Conservation (phyloP, 2,113 vertebrate genomes). For the Vombatus ursinus region DNA sequence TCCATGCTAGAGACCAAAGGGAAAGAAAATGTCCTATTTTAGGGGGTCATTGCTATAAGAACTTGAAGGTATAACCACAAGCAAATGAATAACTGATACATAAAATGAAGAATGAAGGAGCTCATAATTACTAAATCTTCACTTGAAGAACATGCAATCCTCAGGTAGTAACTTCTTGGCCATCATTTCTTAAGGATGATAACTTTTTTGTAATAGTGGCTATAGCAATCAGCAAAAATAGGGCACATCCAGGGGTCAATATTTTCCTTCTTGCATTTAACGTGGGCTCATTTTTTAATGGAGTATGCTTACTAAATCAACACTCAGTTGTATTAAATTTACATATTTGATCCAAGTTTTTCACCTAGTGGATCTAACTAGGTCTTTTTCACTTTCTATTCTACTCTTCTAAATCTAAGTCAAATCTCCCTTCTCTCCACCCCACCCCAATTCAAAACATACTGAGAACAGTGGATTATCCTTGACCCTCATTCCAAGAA, state of each 20-base stretch:
- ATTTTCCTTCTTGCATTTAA: neutral
- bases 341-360: neutral
- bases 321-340: neutral
- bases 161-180: constrained; percentile 13
- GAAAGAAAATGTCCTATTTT: neutral
- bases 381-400: neutral
- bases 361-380: neutral
- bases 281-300: neutral
- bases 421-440: neutral
- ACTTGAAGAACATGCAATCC: constrained; percentile 23
- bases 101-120: too few species aligned
- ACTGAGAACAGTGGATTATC: too few species aligned
- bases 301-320: neutral
- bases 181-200: constrained; percentile 8
- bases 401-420: neutral
- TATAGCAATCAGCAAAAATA: constrained; percentile 8
- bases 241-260: neutral
- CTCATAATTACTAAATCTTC: constrained; percentile 32
- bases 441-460: too few species aligned
- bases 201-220: neutral
- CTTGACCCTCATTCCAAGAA: neutral
- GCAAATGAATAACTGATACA: too few species aligned
- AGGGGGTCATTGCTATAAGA: too few species aligned
- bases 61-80: too few species aligned
- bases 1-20: neutral